phyloP scores from a whole-genome alignment of 2,888 invertebrate species.

The Spodoptera littoralis region DNA sequence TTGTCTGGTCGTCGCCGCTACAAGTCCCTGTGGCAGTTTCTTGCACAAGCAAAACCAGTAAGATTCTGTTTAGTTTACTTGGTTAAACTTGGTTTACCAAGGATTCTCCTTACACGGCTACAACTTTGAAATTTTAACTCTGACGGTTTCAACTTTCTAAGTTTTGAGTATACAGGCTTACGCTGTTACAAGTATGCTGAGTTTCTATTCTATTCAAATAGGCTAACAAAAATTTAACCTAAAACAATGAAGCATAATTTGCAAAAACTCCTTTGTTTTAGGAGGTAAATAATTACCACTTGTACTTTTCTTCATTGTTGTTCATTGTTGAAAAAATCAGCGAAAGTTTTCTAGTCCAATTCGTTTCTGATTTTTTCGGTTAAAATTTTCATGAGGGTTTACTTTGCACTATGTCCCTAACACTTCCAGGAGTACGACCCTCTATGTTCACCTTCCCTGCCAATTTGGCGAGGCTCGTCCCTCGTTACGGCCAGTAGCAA shows the following conservation, averaged over 20 bases:
- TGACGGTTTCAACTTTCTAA: conserved; percentile 21
- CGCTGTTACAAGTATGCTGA: conserved; percentile 14
- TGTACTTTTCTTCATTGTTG: no score
- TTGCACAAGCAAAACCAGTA: conserved; percentile 17
- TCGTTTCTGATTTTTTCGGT: no score
- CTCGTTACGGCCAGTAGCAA: conserved; percentile 51
- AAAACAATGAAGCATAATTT: not conserved
- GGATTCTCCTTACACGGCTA: conserved; percentile 18
- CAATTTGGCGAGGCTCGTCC: conserved; percentile 60
- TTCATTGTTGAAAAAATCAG: no score
- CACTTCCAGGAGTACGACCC: conserved; percentile 51
- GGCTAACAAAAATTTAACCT: not conserved
- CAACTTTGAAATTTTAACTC: conserved; percentile 26
- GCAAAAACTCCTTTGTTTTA: not conserved
- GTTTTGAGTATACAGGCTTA: conserved; percentile 24
- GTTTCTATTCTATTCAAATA: conserved; percentile 14
- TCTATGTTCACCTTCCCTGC: conserved; percentile 55
- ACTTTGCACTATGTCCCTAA: conserved; percentile 31
- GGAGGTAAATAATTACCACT: no score
- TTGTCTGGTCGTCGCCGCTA: conserved; percentile 9
- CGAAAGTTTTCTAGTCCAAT: no score
- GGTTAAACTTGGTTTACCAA: conserved; percentile 13
- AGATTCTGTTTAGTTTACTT: conserved; percentile 21
- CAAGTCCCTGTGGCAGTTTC: not conserved
- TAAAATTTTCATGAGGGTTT: conserved; percentile 39